phyloP scores from a whole-genome alignment of 2,888 invertebrate genomes.

The Punctoribates punctum region DNA sequence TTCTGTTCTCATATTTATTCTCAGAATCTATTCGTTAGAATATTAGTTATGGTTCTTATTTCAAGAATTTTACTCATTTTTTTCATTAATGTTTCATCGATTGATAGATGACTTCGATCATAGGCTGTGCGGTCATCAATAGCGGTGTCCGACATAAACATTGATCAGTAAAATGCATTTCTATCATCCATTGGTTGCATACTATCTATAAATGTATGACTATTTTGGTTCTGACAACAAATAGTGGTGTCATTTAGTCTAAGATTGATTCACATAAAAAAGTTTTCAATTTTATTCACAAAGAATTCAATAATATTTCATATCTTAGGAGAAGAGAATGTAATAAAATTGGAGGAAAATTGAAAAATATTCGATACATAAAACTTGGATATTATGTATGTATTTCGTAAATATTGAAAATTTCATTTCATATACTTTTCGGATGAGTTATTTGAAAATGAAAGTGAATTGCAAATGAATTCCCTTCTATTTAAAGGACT shows the following conservation, averaged over 20 bases:
- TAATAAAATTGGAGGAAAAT: background rate
- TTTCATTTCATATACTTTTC: too few species aligned
- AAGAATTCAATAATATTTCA: background rate
- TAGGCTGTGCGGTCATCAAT: background rate
- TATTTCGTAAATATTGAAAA: too few species aligned
- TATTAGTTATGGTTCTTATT: too few species aligned
- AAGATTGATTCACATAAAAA: too few species aligned
- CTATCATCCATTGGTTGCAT: background rate
- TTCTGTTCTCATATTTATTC: background rate
- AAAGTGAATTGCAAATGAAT: too few species aligned
- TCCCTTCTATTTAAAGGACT: too few species aligned
- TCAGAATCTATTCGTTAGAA: too few species aligned
- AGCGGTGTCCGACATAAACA: background rate
- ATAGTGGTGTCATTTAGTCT: too few species aligned
- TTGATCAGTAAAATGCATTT: background rate
- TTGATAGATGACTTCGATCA: slow-evolving; percentile 1
- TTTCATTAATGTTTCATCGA: background rate
- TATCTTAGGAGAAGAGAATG: background rate
- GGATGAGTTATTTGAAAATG: too few species aligned
- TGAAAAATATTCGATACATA: too few species aligned
- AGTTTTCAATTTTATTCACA: background rate
- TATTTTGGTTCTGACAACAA: background rate
- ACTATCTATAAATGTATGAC: background rate
- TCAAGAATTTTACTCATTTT: background rate
- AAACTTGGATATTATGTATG: too few species aligned